Base-by-base conservation (phyloP, 2,113 vertebrate genomes). In the Nymphicus hollandicus region DNA sequence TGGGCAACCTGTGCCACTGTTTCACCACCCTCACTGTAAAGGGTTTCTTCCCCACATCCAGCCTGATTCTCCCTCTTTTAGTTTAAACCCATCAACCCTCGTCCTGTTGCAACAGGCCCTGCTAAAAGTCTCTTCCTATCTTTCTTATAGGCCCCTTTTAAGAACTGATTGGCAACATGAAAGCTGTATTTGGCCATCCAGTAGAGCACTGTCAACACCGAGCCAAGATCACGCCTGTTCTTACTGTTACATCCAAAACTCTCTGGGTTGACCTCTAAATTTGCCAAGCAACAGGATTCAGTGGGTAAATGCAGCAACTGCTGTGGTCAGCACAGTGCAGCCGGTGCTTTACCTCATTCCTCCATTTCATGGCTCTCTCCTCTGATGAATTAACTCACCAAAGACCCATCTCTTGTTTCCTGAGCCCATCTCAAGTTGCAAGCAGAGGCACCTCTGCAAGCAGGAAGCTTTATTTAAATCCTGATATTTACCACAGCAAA, bases 271-370 rank as follows among this genome's bases (percentile, higher is more conserved):
- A 80, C 66, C 69, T 82, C 50, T 39, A 37, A 27, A 46, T 24
- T 4, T 47, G 43, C 77, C 52, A 18, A 31, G 86, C 2, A 2
- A 80, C 33, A 43, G 60, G 41, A 66, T 64, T 29, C 13, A 1
- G 29, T 13, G 87, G 28, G 66, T 33, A 47, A 89, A 91, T 15
- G 29, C 35, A 79, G 77, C 65, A 44, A 39, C 9, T 9, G 73
- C 86, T 77, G 73, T 0, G 6, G 27, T 72, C 84, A 92, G 81
- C 87, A 25, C 18, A 84, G 66, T 2, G 17, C 43, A 69, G 63
- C 49, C 70, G 89, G 66, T 93, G 94, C 88, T 94, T 93, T 73
- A 91, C 53, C 93, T 93, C 91, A 63, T 66, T 82, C 91, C 87
- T 93, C 93, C 89, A 94, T 95, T 93, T 93, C 93, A 63, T 4